These are phyloP conservation scores for Falco peregrinus DNA, from an alignment of 2,797 vertebrate genomes.

Conservation along the genomic window DNA sequence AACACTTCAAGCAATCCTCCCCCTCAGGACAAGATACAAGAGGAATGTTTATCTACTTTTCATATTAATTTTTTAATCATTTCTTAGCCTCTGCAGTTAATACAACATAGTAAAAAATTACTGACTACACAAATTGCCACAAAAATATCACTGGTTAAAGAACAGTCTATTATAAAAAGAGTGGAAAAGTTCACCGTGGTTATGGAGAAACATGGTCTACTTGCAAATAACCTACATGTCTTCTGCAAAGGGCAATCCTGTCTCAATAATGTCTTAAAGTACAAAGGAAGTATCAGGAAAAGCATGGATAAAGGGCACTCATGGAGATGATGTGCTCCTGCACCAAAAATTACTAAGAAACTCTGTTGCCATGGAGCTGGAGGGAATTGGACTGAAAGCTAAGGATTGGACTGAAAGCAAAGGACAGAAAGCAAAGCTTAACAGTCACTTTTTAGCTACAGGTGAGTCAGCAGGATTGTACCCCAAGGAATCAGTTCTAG, in stretches of 20 bases:
- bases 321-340: not conserved
- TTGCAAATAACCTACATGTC: not conserved
- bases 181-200: not conserved
- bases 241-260: not conserved
- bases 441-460: not conserved
- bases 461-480: not conserved
- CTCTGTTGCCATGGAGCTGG: not conserved
- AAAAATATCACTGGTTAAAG: not conserved
- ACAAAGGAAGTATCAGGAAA: not conserved
- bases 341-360: not conserved
- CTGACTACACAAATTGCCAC: not conserved
- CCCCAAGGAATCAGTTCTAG: not conserved
- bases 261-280: not conserved
- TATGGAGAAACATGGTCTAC: not conserved
- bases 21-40: not conserved
- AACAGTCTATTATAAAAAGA: not conserved
- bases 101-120: not conserved
- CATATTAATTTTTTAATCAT: not conserved
- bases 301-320: not conserved
- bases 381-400: not conserved
- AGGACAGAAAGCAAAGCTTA: not conserved
- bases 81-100: not conserved
- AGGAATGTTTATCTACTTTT: not conserved
- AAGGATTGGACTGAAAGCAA: not conserved
- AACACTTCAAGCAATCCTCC: not conserved